Evolutionary conservation across 2,113 vertebrate genomes (phyloP).

Genomic region (Boleophthalmus pectinirostris): DNA sequence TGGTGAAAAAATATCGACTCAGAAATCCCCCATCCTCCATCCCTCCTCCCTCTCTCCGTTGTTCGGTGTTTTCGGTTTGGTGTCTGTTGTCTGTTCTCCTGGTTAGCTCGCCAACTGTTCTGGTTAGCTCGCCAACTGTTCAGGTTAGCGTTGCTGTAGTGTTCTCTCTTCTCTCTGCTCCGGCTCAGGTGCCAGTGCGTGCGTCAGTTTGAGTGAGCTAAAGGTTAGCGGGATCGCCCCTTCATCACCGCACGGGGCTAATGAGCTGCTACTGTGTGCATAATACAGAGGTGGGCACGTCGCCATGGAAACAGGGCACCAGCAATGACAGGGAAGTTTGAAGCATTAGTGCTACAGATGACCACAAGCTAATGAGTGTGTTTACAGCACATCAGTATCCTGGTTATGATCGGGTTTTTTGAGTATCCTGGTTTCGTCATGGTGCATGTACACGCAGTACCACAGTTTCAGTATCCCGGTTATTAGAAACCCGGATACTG

Average conservation of each 20-base stretch:
- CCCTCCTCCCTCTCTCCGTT: not conserved
- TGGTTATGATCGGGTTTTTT: too few species aligned
- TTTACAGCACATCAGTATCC: too few species aligned
- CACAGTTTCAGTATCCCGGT: too few species aligned
- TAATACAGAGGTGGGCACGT: constrained; percentile 1
- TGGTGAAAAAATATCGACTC: not conserved
- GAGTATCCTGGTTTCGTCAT: too few species aligned
- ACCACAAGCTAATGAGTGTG: too few species aligned
- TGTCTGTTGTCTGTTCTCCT: not conserved
- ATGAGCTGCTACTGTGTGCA: constrained; percentile 1
- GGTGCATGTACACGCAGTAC: too few species aligned
- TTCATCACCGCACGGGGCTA: not conserved
- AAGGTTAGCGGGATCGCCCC: not conserved
- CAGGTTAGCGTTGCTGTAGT: not conserved
- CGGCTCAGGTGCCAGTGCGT: not conserved
- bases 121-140: not conserved
- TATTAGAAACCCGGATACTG: too few species aligned
- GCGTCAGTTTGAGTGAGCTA: constrained; percentile 1
- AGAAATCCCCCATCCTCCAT: not conserved
- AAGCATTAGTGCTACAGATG: not conserved
- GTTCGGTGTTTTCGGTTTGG: not conserved
- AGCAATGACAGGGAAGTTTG: not conserved
- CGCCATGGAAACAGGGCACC: not conserved
- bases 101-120: not conserved
- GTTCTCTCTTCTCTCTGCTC: not conserved